These are phyloP conservation scores for Meloe dianella DNA, from an alignment of 2,888 invertebrate genomes.

Conservation along the genomic window DNA sequence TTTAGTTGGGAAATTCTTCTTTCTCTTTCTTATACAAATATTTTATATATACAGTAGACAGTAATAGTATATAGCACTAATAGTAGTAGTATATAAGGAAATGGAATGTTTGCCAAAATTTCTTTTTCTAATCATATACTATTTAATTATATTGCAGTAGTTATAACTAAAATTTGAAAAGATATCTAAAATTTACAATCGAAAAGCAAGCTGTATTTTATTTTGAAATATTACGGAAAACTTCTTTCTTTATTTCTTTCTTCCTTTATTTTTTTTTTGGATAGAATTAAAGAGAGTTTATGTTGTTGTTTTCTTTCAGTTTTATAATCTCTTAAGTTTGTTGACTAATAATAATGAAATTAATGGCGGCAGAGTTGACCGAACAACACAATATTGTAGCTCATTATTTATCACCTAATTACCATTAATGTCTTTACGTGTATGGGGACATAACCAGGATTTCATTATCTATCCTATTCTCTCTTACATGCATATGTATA, in stretches of 20 bases:
- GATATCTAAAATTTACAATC: neutral
- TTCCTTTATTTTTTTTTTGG: too few species aligned
- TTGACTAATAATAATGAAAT: constrained; percentile 30
- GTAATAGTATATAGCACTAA: too few species aligned
- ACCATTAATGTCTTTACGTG: constrained; percentile 46
- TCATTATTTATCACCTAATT: constrained; percentile 47
- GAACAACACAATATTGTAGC: constrained; percentile 33
- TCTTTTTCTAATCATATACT: constrained; percentile 8
- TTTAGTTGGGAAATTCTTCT: neutral
- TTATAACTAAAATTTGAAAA: neutral
- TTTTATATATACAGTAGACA: too few species aligned
- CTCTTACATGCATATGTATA: neutral
- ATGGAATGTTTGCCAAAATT: constrained; percentile 15
- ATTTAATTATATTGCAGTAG: constrained; percentile 5
- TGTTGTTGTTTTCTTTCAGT: neutral
- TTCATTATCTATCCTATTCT: neutral
- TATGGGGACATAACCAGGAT: constrained; percentile 27
- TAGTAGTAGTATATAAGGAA: neutral
- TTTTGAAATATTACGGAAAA: too few species aligned
- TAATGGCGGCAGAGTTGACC: constrained; percentile 34
- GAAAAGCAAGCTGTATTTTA: neutral
- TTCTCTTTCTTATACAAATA: neutral
- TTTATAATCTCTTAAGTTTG: neutral
- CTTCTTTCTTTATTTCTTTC: too few species aligned
- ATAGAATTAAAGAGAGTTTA: neutral